Evolutionary conservation across 1,140 invertebrate species (phyloP).

Genomic region (Varroa destructor): DNA sequence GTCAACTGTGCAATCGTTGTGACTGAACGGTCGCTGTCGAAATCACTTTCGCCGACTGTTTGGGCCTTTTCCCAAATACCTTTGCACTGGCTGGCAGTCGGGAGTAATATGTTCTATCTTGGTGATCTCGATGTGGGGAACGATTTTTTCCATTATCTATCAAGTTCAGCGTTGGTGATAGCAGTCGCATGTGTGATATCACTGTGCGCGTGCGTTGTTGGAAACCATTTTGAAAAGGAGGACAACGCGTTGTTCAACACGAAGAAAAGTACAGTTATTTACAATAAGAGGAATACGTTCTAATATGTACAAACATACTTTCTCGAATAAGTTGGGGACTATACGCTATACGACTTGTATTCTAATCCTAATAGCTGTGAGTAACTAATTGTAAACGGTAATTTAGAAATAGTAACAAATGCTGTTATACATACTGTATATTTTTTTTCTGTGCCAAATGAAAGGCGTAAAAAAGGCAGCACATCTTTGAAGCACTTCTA

Average conservation of each 20-base stretch:
- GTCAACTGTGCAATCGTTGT: background rate
- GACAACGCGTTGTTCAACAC: background rate
- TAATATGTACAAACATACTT: too few relatives aligned
- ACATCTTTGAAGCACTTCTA: too few relatives aligned
- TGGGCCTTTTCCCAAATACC: background rate
- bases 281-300: too few relatives aligned
- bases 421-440: too few relatives aligned
- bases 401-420: too few relatives aligned
- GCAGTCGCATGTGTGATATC: background rate
- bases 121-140: conserved; percentile 8
- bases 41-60: background rate
- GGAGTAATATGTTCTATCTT: conserved; percentile 21
- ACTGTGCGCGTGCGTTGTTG: conserved; percentile 10
- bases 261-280: too few relatives aligned
- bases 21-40: background rate
- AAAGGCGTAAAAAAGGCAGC: too few relatives aligned
- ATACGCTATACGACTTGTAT: too few relatives aligned
- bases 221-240: background rate
- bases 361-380: too few relatives aligned
- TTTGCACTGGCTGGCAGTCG: conserved; percentile 12
- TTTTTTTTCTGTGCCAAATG: too few relatives aligned
- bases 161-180: background rate
- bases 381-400: too few relatives aligned
- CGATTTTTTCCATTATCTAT: background rate
- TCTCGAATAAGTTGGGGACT: too few relatives aligned